Evolutionary conservation across 1,140 invertebrate genomes (phyloP).

Genomic region (Brachionus plicatilis): DNA sequence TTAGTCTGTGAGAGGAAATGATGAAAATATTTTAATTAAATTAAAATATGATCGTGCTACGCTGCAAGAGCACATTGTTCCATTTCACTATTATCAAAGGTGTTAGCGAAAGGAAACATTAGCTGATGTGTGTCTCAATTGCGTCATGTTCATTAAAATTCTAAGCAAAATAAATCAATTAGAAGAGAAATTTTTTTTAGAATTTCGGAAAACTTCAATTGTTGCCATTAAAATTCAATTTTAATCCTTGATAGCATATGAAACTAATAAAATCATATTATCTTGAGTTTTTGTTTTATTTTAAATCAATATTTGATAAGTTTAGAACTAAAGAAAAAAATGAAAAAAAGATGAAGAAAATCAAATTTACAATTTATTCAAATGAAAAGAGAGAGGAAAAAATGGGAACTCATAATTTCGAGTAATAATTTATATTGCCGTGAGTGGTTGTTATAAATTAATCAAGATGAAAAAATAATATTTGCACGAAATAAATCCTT

Average conservation of each 20-base stretch:
- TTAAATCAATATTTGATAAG: neutral
- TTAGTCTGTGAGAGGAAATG: neutral
- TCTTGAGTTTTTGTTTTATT: neutral
- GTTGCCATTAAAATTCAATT: neutral
- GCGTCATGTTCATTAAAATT: neutral
- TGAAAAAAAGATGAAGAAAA: neutral
- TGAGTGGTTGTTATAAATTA: neutral
- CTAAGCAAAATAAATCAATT: no score
- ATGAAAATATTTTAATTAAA: slow-evolving; percentile 1
- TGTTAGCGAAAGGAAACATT: neutral
- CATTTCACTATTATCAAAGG: neutral
- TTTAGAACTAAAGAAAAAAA: neutral
- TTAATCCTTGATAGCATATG: neutral
- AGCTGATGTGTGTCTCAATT: neutral
- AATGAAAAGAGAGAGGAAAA: neutral
- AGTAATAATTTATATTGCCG: neutral
- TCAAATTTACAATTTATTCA: neutral
- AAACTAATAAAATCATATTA: neutral
- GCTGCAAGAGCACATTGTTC: neutral
- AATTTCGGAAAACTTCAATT: neutral
- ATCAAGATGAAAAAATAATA: neutral
- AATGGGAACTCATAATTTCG: neutral
- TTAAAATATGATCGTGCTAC: neutral
- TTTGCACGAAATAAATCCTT: neutral
- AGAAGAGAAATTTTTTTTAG: neutral